Conservation (phyloP, 2,888 invertebrate species). For the Pristionchus fissidentatus region DNA sequence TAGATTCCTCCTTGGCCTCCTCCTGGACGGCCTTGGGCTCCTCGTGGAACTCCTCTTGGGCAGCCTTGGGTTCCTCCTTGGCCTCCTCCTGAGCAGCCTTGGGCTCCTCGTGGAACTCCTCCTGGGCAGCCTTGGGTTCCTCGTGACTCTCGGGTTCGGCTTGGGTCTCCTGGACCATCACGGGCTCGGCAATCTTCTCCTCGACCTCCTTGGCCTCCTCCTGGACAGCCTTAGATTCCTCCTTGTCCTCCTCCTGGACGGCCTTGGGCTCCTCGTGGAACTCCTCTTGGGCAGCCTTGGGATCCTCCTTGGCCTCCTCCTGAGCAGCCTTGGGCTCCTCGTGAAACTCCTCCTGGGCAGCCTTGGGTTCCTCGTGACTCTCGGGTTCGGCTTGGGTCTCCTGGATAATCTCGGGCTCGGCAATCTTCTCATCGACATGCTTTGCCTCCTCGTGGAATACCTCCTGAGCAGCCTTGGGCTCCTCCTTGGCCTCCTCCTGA, state of each 20-base stretch:
- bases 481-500: neutral
- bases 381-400: constrained; percentile 33
- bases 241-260: neutral
- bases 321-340: neutral
- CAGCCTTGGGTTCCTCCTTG: neutral
- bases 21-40: neutral
- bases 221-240: neutral
- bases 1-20: no score
- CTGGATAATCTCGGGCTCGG: neutral
- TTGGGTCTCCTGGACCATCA: neutral
- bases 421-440: neutral
- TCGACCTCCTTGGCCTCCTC: constrained; percentile 18
- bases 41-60: neutral
- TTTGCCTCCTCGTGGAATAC: neutral
- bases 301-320: neutral
- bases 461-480: neutral
- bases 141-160: neutral
- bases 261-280: neutral
- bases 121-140: neutral
- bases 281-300: neutral
- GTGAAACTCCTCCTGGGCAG: neutral
- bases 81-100: neutral
- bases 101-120: neutral
- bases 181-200: neutral
- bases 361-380: neutral